phyloP scores from a whole-genome alignment of 1,140 invertebrate genomes.

The Pseudachorutes palmiensis region DNA sequence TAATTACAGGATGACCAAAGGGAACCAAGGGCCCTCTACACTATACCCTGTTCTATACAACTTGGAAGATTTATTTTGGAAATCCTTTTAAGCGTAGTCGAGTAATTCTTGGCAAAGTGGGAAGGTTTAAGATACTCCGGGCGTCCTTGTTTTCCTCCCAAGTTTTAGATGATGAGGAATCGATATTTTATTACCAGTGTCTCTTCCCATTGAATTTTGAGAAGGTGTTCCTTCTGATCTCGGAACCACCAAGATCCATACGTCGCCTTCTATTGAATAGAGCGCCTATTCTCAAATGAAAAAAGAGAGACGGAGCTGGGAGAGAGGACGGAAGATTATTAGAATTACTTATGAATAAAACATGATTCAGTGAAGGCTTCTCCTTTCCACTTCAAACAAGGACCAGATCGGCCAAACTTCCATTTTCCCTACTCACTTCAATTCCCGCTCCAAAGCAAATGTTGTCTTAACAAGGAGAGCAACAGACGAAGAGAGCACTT shows the following conservation, averaged over 20 bases:
- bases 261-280: too few relatives aligned
- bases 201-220: not conserved
- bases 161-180: not conserved
- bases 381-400: not conserved
- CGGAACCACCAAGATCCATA: not conserved
- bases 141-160: not conserved
- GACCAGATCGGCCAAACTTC: not conserved
- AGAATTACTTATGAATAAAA: conserved; percentile 3
- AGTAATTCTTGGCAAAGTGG: too few relatives aligned
- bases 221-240: not conserved
- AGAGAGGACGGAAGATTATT: not conserved
- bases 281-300: too few relatives aligned
- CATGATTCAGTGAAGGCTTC: not conserved
- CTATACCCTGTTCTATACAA: too few relatives aligned
- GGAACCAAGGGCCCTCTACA: too few relatives aligned
- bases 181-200: not conserved
- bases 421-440: not conserved
- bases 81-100: too few relatives aligned
- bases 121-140: too few relatives aligned
- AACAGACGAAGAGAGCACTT: too few relatives aligned
- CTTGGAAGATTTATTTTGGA: too few relatives aligned
- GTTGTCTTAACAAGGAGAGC: too few relatives aligned
- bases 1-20: too few relatives aligned
- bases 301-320: too few relatives aligned
- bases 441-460: not conserved